These are phyloP conservation scores for Drosophila baimaii DNA, from an alignment of 1,140 invertebrate genomes.

Conservation along the genomic window DNA sequence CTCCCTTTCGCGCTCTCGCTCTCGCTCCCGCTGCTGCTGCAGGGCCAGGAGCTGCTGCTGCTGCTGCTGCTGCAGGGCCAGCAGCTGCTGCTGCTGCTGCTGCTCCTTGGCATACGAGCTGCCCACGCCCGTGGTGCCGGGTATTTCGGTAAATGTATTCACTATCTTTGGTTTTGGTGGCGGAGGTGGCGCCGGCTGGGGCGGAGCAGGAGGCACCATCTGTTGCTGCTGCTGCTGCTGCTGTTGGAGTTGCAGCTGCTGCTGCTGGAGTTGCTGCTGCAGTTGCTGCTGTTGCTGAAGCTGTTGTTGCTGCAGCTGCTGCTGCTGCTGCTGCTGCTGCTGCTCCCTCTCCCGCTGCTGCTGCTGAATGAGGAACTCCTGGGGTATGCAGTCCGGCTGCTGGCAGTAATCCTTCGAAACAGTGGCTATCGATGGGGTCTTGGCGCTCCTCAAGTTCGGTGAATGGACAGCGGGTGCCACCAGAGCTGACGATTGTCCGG, in stretches of 20 bases:
- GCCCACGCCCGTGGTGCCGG: slow-evolving; percentile 81
- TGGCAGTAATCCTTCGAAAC: slow-evolving; percentile 84
- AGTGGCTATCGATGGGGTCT: slow-evolving; percentile 82
- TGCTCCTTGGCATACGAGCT: slow-evolving; percentile 82
- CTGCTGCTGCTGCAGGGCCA: slow-evolving; percentile 73
- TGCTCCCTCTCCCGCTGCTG: slow-evolving; percentile 23
- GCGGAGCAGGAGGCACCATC: slow-evolving; percentile 47
- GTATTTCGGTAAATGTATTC: slow-evolving; percentile 83
- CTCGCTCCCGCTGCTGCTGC: slow-evolving; percentile 53
- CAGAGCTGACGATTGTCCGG: slow-evolving; percentile 1
- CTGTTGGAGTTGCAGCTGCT: slow-evolving; percentile 21
- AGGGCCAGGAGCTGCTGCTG: slow-evolving; percentile 61
- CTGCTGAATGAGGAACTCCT: slow-evolving; percentile 64
- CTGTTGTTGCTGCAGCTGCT: slow-evolving; percentile 34
- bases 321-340: slow-evolving; percentile 4
- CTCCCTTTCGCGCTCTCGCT: slow-evolving; percentile 52
- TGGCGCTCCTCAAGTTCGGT: slow-evolving; percentile 80
- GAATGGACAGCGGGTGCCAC: slow-evolving; percentile 61
- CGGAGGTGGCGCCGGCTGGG: slow-evolving; percentile 69
- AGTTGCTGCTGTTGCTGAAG: slow-evolving; percentile 23
- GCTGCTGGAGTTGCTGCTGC: slow-evolving; percentile 26
- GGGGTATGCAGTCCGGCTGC: slow-evolving; percentile 80
- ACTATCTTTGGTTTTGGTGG: slow-evolving; percentile 81
- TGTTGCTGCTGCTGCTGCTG: slow-evolving; percentile 38
- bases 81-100: slow-evolving; percentile 68